A percentile compares a stretch with the other conserved stretches of the same genome.
Evolutionary conservation across 2,113 vertebrate genomes (phyloP).

Genomic region (Amia ocellicauda): DNA sequence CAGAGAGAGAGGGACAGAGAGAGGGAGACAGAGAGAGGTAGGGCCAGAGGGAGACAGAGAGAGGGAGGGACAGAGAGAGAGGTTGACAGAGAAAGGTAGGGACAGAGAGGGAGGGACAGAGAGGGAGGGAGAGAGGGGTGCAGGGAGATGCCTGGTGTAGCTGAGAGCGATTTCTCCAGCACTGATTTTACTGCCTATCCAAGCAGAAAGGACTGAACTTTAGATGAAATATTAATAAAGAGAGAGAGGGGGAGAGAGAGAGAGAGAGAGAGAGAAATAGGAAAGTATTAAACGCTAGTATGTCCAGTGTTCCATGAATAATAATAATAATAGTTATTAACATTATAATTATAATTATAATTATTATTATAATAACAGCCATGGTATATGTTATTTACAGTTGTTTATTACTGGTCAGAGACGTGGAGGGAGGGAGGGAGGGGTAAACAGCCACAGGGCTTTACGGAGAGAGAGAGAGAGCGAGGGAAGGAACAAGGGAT

Average conservation of each 20-base stretch:
- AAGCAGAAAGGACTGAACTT: slow-evolving; percentile 61
- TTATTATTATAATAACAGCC: slow-evolving; percentile 40
- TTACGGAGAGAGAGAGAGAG: slow-evolving; percentile 23
- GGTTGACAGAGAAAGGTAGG: slow-evolving; percentile 6
- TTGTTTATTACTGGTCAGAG: too few species aligned
- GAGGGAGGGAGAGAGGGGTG: slow-evolving; percentile 17
- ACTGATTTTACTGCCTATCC: slow-evolving; percentile 58
- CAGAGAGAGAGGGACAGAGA: too few species aligned
- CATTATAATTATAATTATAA: slow-evolving; percentile 47
- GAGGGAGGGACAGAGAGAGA: slow-evolving; percentile 8
- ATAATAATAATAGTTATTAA: slow-evolving; percentile 42
- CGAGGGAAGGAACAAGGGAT: slow-evolving; percentile 1
- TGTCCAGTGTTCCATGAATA: slow-evolving; percentile 63
- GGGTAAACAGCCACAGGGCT: slow-evolving; percentile 65
- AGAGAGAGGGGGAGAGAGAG: slow-evolving; percentile 36
- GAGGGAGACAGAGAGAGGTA: slow-evolving; percentile 19
- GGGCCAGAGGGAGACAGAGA: slow-evolving; percentile 3
- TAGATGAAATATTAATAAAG: slow-evolving; percentile 61
- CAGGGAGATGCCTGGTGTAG: slow-evolving; percentile 41
- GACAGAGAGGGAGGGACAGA: slow-evolving; percentile 12
- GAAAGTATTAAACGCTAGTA: slow-evolving; percentile 46
- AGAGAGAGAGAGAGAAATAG: slow-evolving; percentile 46
- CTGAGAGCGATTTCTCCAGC: slow-evolving; percentile 51
- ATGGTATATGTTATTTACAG: too few species aligned
- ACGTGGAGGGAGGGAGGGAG: slow-evolving; percentile 22